Evolutionary conservation across 1,140 invertebrate species (phyloP), one percentile per base, ranked within the genome.

Genomic region (Aphidius ervi): DNA sequence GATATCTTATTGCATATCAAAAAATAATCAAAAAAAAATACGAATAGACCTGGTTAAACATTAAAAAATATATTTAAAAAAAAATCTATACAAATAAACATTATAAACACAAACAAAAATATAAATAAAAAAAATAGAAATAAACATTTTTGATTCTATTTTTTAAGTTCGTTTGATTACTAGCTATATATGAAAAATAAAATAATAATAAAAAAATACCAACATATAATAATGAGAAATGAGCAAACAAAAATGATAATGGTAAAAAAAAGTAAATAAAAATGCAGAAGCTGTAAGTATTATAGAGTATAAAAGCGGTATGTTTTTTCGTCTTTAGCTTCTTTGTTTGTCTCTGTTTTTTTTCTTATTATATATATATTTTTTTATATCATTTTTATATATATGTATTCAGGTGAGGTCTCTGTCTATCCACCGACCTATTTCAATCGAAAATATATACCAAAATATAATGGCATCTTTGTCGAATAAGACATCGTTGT

Each of bases 361-460:
- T 39, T 31, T 56, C 65, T 61, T 45, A 62, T 68, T 50, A n/a
- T 20, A 16, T 65, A 16, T 65, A 65, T 56, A 47, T 48, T 57
- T 23, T 61, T 56, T 39, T 56, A 10, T 49, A 39, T 56, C 31
- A 42, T 31, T 56, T 54, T 46, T 49, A 52, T 42, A 47, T 56
- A 37, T 53, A 59, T 46, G 49, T 43, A 41, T 56, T 53, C 2
- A 31, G 23, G 4, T 31, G 23, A 31, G 23, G 23, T 23, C 39
- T 40, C 20, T 46, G 40, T 45, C 23, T 37, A 31, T 31, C 39
- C 56, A 56, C 62, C 55, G 53, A 5, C 23, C 50, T 41, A 31
- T 62, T 62, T 66, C 59, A 39, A 62, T 61, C 58, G 23, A 56
- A 58, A 59, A 60, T 58, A 55, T 59, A 8, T 40, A 58, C 63